Percentiles rank a stretch among this genome's conserved stretches.
phyloP scores from a whole-genome alignment of 2,888 invertebrate species.

The Netelia fuscicornis region DNA sequence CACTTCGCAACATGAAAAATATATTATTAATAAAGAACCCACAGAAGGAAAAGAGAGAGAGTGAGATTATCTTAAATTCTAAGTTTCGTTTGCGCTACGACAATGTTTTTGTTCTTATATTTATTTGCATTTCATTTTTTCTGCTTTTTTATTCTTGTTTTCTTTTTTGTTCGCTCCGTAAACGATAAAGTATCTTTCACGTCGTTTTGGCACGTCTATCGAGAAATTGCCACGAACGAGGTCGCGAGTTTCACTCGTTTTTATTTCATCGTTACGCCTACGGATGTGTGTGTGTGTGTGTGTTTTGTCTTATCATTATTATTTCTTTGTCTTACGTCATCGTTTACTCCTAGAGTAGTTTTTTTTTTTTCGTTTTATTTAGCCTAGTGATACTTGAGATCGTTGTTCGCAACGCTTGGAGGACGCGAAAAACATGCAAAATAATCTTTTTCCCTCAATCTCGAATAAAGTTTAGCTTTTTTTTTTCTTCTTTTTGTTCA shows the following conservation, averaged over 20 bases:
- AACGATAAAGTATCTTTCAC: conserved; percentile 60
- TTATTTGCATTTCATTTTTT: conserved; percentile 25
- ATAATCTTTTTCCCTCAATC: not conserved
- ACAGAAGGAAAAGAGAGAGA: conserved; percentile 53
- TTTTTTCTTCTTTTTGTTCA: too few relatives aligned
- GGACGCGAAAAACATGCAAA: conserved; percentile 13
- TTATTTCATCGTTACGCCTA: conserved; percentile 51
- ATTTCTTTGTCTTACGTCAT: conserved; percentile 16
- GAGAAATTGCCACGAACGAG: conserved; percentile 24
- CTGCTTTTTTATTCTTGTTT: conserved; percentile 2
- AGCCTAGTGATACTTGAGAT: conserved; percentile 76
- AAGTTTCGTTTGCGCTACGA: conserved; percentile 72
- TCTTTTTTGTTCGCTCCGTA: conserved; percentile 39
- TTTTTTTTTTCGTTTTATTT: conserved; percentile 61
- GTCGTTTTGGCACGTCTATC: conserved; percentile 16
- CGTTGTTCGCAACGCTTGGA: conserved; percentile 42
- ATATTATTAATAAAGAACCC: conserved; percentile 68
- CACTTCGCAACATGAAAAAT: conserved; percentile 28
- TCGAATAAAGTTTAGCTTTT: too few relatives aligned
- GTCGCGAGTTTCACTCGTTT: conserved; percentile 56
- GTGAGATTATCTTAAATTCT: conserved; percentile 65
- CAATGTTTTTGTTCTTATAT: conserved; percentile 63
- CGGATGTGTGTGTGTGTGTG: conserved; percentile 12
- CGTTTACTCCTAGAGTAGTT: conserved; percentile 44
- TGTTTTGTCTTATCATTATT: not conserved